Conservation (phyloP, 2,113 vertebrate genomes). For the Cyprinus carpio region DNA sequence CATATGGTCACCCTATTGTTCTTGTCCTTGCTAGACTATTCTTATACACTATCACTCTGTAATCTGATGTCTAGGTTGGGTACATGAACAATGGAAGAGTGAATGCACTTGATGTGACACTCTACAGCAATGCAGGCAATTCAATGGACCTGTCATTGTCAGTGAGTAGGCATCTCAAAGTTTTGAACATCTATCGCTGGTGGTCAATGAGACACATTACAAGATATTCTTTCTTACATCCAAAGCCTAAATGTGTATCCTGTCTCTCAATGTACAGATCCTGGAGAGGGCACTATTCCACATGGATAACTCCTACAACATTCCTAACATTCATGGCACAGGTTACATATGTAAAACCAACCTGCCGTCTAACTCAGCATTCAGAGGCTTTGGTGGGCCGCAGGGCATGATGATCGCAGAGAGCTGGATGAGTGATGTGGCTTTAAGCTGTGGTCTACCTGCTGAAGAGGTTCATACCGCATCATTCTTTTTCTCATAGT, state of each 20-base stretch:
- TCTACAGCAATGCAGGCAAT: constrained; percentile 88
- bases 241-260: background rate
- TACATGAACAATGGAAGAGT: constrained; percentile 85
- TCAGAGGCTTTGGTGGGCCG: constrained; percentile 93
- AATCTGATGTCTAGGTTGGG: constrained; percentile 81
- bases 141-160: constrained; percentile 84
- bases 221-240: background rate
- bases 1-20: too few relatives aligned
- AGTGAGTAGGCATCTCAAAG: constrained; percentile 72
- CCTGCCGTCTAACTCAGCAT: constrained; percentile 92
- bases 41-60: too few relatives aligned
- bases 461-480: constrained; percentile 79
- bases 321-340: constrained; percentile 81
- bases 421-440: constrained; percentile 86
- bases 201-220: background rate
- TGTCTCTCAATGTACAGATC: constrained; percentile 72
- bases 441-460: constrained; percentile 77
- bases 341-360: constrained; percentile 91
- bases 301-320: constrained; percentile 91
- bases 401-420: constrained; percentile 93
- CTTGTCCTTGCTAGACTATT: background rate
- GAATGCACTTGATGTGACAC: constrained; percentile 83
- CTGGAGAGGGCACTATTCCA: constrained; percentile 89
- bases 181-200: background rate
- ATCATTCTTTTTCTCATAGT: background rate